phyloP scores from a whole-genome alignment of 35 echinoderm and acorn worm species.

The Ophiothrix spiculata region DNA sequence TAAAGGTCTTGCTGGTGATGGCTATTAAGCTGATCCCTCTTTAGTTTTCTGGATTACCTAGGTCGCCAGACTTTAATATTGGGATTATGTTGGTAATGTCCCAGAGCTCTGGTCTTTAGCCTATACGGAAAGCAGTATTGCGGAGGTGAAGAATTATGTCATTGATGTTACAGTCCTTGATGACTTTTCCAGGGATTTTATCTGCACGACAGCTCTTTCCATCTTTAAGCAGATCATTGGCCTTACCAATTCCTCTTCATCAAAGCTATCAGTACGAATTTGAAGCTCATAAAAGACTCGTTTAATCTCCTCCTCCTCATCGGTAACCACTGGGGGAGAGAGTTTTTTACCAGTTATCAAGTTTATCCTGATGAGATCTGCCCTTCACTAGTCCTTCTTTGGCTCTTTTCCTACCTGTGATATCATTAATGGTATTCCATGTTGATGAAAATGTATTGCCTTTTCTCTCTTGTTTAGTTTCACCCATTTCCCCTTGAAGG shows the following conservation, averaged over 20 bases:
- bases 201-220: neutral
- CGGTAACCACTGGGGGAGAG: neutral
- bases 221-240: neutral
- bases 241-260: neutral
- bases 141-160: neutral
- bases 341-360: neutral
- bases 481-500: neutral
- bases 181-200: neutral
- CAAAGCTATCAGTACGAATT: neutral
- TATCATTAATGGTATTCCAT: neutral
- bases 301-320: neutral
- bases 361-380: neutral
- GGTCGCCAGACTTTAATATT: neutral
- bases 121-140: neutral
- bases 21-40: neutral
- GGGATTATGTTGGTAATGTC: neutral
- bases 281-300: neutral
- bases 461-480: neutral
- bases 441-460: neutral
- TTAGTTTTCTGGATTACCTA: neutral
- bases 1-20: neutral
- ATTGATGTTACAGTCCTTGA: neutral
- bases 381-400: neutral
- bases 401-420: neutral
- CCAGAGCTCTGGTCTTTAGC: neutral